phyloP scores from a whole-genome alignment of 2,797 vertebrate species.

The Sebastiscus albofasciatus region DNA sequence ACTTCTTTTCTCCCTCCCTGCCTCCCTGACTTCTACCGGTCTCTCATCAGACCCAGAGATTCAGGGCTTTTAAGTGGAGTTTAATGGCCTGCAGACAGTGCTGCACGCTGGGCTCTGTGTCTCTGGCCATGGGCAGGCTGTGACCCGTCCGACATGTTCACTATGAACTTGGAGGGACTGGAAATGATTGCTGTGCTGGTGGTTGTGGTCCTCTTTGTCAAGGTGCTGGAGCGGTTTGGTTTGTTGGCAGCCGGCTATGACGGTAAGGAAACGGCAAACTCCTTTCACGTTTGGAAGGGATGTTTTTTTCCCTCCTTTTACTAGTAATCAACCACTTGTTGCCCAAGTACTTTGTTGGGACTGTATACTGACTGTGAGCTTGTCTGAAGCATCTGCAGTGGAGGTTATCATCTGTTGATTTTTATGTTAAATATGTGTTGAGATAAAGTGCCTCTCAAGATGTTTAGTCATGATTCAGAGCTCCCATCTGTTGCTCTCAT shows the following conservation, averaged over 20 bases:
- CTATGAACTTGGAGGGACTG: conserved; percentile 97
- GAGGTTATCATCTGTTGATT: background rate
- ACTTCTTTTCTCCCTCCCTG: conserved; percentile 12
- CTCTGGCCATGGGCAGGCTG: conserved; percentile 81
- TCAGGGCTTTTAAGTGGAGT: conserved; percentile 83
- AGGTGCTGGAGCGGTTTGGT: conserved; percentile 97
- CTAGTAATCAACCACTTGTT: conserved; percentile 12
- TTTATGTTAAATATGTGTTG: background rate
- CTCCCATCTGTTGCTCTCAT: conserved; percentile 14
- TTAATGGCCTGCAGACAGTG: conserved; percentile 84
- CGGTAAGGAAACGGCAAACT: conserved; percentile 86
- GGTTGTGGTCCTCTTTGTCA: conserved; percentile 95
- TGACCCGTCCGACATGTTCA: conserved; percentile 86
- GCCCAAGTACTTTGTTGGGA: background rate
- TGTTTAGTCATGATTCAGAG: background rate
- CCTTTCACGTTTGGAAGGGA: background rate
- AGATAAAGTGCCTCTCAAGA: background rate
- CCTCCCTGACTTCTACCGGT: conserved; percentile 54
- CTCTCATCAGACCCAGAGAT: conserved; percentile 70
- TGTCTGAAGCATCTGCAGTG: background rate
- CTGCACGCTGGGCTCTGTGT: conserved; percentile 71
- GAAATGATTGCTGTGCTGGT: conserved; percentile 97
- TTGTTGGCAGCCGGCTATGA: conserved; percentile 92
- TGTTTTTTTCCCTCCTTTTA: background rate
- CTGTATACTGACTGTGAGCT: background rate